phyloP scores from a whole-genome alignment of 2,888 invertebrate species.

The Alviniconcha strummeri region DNA sequence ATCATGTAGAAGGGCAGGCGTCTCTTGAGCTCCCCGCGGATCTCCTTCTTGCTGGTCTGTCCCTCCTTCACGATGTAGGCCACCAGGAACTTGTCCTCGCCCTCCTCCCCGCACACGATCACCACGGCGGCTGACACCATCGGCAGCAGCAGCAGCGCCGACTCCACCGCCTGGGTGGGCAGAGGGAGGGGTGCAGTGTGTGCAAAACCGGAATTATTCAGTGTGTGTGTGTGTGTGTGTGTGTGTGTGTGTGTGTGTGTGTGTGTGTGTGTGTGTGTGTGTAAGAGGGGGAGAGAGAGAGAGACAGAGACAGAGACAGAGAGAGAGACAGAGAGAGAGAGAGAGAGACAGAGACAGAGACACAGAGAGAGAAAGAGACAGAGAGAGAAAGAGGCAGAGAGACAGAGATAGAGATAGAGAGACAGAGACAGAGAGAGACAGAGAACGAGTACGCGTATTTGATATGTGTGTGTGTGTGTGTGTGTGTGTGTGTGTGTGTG shows the following conservation, averaged over 20 bases:
- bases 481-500: too few relatives aligned
- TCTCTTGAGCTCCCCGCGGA: constrained; percentile 71
- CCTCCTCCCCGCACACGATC: constrained; percentile 72
- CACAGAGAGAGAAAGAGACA: background rate
- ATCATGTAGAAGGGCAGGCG: constrained; percentile 75
- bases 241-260: background rate
- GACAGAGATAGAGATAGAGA: background rate
- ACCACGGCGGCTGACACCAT: constrained; percentile 71
- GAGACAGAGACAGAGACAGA: background rate
- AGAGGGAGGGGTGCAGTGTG: background rate
- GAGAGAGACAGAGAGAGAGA: background rate
- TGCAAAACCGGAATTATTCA: background rate
- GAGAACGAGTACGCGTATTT: too few relatives aligned
- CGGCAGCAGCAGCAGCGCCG: constrained; percentile 69
- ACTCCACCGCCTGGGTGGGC: constrained; percentile 71
- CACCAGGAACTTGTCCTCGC: constrained; percentile 73
- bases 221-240: background rate
- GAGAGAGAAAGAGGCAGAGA: too few relatives aligned
- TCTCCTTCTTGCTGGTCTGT: constrained; percentile 65
- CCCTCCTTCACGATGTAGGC: constrained; percentile 72
- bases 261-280: background rate
- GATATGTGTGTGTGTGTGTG: too few relatives aligned
- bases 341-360: background rate
- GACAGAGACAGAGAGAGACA: background rate
- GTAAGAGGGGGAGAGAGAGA: background rate